Conservation (phyloP, 2,888 invertebrate species). For the Ctena decussata region DNA sequence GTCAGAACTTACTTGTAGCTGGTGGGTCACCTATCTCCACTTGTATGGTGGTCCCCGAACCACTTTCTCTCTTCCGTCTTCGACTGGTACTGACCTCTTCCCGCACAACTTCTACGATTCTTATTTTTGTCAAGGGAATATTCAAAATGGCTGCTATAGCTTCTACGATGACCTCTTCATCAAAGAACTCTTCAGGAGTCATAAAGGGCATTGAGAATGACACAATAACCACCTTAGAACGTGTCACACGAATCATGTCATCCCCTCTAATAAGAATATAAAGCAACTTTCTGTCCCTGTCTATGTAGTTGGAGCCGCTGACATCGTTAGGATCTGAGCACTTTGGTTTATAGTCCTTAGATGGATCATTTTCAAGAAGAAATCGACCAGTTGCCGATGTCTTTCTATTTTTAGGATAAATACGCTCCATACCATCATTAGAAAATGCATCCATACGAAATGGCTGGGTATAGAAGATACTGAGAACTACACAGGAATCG, state of each 20-base stretch:
- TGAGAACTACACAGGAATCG: constrained; percentile 67
- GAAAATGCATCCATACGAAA: constrained; percentile 73
- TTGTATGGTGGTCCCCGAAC: constrained; percentile 31
- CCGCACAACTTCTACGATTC: constrained; percentile 74
- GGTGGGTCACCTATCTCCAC: constrained; percentile 73
- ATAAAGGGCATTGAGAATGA: constrained; percentile 72
- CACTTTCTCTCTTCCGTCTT: constrained; percentile 50
- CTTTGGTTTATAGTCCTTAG: constrained; percentile 67
- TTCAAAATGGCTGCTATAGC: constrained; percentile 79
- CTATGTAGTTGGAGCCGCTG: constrained; percentile 77
- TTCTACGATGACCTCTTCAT: constrained; percentile 72
- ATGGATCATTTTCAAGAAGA: constrained; percentile 8
- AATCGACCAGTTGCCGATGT: neutral
- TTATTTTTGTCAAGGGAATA: constrained; percentile 73
- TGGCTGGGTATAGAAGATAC: constrained; percentile 71
- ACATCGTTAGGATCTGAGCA: constrained; percentile 25
- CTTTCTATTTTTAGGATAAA: neutral
- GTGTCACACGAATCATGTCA: constrained; percentile 14
- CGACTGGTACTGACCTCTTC: constrained; percentile 51
- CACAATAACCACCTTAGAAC: constrained; percentile 66
- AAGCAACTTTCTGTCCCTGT: constrained; percentile 68
- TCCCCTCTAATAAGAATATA: constrained; percentile 76
- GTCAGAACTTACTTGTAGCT: constrained; percentile 52
- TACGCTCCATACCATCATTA: constrained; percentile 26
- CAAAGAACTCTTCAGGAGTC: constrained; percentile 81